Base-by-base conservation (phyloP, 1,140 invertebrate species). In the Capitella teleta region DNA sequence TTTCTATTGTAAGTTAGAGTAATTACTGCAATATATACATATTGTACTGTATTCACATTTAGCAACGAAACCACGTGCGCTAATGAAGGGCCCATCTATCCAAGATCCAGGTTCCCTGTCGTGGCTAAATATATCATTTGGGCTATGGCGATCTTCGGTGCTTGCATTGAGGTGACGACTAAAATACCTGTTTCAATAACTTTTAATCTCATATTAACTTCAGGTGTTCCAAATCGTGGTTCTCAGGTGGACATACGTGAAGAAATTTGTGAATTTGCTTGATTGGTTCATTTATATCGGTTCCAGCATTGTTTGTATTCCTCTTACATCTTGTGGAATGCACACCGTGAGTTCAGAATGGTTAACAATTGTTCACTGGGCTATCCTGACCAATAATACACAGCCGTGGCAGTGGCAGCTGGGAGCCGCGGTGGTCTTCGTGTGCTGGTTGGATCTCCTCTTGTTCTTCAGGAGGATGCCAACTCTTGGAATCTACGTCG, bases 361-460 rank as follows among this genome's bases (percentile, higher is more conserved):
- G 38, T 40, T 21, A 24, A 34, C 10, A 34, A 12, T 10, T 34
- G 32, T 34, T 34, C 32, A 34, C 32, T 34, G 10, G 32, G 10
- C 16, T 34, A 34, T 34, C 32, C 10, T 34, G 32, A 34, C 32
- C 32, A 10, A 34, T 10, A 16, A 34, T 34, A 34, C 10, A 26
- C n/a, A 50, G 49, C 16, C 43, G 5, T 52, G 50, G 50, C 50
- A 52, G 40, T 52, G 50, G 50, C 28, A 52, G 28, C 26, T 51
- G 8, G 50, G 23, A 4, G 41, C 45, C 16, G 8, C 36, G n/a
- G 23, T 18, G 5, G 36, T 51, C 36, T 51, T 52, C 44, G 16
- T 40, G 3, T 21, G 47, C 5, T 51, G 50, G 47, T 25, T 50
- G 37, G 41, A 52, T 25, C 24, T 50, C 16, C 21, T 52, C 23